Base-by-base conservation (phyloP, 2,888 invertebrate species). In the Stratiomys singularior region DNA sequence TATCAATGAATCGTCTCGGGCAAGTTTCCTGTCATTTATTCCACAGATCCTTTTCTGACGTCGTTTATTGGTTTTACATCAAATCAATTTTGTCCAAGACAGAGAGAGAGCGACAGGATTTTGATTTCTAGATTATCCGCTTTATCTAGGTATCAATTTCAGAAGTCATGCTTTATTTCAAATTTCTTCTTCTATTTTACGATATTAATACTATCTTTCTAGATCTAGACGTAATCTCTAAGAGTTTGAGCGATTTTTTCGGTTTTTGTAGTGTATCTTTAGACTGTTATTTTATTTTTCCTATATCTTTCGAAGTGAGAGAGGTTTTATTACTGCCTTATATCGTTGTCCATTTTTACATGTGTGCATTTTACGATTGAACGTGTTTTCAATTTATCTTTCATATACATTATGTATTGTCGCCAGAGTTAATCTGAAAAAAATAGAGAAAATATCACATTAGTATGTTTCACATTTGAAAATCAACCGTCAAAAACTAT, bases 321-420 rank as follows among this genome's bases (percentile, higher is more conserved):
- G 67, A 67, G 44, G 44, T 60, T 58, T 60, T 37, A 58, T 74
- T 74, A 58, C n/a, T 74, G 74, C 74, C 74, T 74, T 30, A 58
- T 58, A 44, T 74, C 74, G 74, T 74, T 74, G 74, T 74, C 74
- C 74, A 69, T 69, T 69, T 58, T 25, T 60, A 28, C 23, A 23
- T 47, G 52, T 58, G 18, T 37, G 37, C 58, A 60, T 60, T 9
- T 52, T 52, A 18, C 52, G 52, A 13, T 52, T 52, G 52, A 52
- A 52, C 52, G 52, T 52, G 5, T 18, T 69, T 37, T 66, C 25
- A 66, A 7, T 13, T 5, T 13, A n/a, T 4, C 66, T 13, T 27
- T 47, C 30, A 69, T 46, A 69, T 25, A 5, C 47, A 46, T 47
- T 21, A 15, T 74, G 37, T 72, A 56, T 52, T 72, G 56, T 72